Evolutionary conservation across 23 tunicate species (phyloP), one percentile per base, ranked within the genome.

Genomic region (Corella eumyota): DNA sequence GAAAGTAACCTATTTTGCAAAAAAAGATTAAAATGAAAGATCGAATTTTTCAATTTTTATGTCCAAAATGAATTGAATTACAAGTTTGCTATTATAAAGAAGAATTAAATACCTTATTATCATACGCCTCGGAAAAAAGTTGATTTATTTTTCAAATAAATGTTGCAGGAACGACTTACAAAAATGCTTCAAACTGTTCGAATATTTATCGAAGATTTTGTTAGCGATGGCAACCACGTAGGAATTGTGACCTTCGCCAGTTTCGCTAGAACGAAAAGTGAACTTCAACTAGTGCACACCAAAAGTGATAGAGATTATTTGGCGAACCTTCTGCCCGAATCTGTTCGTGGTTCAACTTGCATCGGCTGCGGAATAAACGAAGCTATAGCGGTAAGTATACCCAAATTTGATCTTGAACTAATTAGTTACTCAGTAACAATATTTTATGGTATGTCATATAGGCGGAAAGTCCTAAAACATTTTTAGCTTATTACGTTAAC

Each of bases 171-270:
- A 6, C 40, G 71, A 48, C 54, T 66, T 26, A 15, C 27, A n/a
- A 48, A 27, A 20, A 66, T 66, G 71, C 23, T 58, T 11, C 71
- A 48, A 28, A 47, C 35, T 25, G 52, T 66, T 1, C 26, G 25
- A n/a, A 25, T 22, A 30, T 66, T 66, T 66, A 28, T 66, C 38
- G 52, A 66, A 4, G 25, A 38, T 20, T 49, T 49, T 6, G 72
- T 65, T 6, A 36, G 48, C 15, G 21, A 4, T 45, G 64, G 66
- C 2, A 58, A 58, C 27, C 36, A 56, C 28, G 72, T 75, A 24
- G 81, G 81, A 1, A 75, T 75, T 24, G 72, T 64, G 3, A 32
- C 37, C 26, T 75, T 75, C 36, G 48, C 50, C n/a, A 50, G 72
- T 15, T 32, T 64, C 36, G 81, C 81, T 4, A 36, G 57, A 46